Percentiles rank a stretch among this genome's conserved stretches.
Evolutionary conservation across 1,140 invertebrate species (phyloP).

Genomic region (Lepidurus couesii): DNA sequence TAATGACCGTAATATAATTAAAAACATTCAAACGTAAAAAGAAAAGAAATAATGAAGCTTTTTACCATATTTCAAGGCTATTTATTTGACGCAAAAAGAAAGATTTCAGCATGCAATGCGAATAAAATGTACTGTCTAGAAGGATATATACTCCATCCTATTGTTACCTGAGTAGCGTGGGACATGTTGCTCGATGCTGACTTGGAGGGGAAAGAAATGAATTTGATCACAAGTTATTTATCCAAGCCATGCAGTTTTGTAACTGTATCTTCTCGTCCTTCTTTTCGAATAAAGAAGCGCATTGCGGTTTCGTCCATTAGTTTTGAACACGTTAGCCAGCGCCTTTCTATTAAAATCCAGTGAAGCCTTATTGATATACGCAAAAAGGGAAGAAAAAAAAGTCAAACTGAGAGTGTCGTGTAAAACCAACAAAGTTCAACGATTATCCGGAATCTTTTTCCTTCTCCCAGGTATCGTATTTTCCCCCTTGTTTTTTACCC

Average conservation of each 20-base stretch:
- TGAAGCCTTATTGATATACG: slow-evolving; percentile 22
- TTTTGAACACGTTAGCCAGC: slow-evolving; percentile 1
- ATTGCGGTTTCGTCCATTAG: slow-evolving; percentile 18
- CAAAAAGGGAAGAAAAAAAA: not conserved
- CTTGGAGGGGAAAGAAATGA: not conserved
- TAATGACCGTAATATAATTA: no score
- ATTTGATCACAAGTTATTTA: slow-evolving; percentile 20
- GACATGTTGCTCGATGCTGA: not conserved
- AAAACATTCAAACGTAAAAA: no score
- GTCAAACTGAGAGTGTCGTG: not conserved
- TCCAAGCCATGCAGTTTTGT: not conserved
- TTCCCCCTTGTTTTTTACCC: not conserved
- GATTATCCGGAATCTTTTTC: not conserved
- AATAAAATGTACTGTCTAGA: not conserved
- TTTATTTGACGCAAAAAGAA: not conserved
- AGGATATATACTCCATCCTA: not conserved
- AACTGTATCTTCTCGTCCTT: not conserved
- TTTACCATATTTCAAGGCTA: not conserved
- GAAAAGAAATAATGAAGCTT: no score
- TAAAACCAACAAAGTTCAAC: slow-evolving; percentile 19
- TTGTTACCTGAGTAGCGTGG: slow-evolving; percentile 11
- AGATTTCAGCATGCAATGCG: not conserved
- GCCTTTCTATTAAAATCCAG: not conserved
- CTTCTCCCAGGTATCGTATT: not conserved
- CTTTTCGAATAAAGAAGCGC: slow-evolving; percentile 4